Percentiles rank a stretch among this genome's conserved stretches.
These are phyloP conservation scores for Antigone vipio DNA, from an alignment of 2,113 vertebrate genomes.

Conservation along the genomic window DNA sequence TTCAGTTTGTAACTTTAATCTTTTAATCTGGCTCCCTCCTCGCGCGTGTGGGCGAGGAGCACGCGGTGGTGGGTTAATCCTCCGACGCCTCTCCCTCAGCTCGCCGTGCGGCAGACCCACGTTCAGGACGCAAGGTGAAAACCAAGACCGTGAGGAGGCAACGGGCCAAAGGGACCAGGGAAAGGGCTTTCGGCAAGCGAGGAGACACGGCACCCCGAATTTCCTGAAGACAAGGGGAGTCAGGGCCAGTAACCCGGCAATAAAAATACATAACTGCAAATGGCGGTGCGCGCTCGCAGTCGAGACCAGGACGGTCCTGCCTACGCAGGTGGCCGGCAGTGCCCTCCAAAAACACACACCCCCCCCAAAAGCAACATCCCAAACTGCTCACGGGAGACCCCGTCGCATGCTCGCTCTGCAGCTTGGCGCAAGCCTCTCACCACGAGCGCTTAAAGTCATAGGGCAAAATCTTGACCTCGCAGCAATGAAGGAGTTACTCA, in stretches of 20 bases:
- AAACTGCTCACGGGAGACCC: not conserved
- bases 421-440: not conserved
- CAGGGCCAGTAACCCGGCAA: not conserved
- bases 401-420: rapidly evolving
- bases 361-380: not conserved
- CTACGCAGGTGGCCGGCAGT: not conserved
- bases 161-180: not conserved
- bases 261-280: not conserved
- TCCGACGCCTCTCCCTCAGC: not conserved
- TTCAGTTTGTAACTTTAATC: conserved; percentile 20
- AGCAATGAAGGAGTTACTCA: not conserved
- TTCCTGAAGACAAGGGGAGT: not conserved
- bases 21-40: not conserved
- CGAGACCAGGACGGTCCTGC: not conserved
- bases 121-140: not conserved
- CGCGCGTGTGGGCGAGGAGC: not conserved
- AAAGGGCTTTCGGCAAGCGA: not conserved
- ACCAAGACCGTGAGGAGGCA: not conserved
- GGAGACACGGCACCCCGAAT: not conserved
- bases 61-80: not conserved
- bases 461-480: not conserved
- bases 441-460: not conserved
- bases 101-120: rapidly evolving
- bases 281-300: not conserved
- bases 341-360: not conserved